Evolutionary conservation across 35 echinoderm and acorn worm genomes (phyloP), one percentile per base, ranked within the genome.

Genomic region (Anneissia japonica): DNA sequence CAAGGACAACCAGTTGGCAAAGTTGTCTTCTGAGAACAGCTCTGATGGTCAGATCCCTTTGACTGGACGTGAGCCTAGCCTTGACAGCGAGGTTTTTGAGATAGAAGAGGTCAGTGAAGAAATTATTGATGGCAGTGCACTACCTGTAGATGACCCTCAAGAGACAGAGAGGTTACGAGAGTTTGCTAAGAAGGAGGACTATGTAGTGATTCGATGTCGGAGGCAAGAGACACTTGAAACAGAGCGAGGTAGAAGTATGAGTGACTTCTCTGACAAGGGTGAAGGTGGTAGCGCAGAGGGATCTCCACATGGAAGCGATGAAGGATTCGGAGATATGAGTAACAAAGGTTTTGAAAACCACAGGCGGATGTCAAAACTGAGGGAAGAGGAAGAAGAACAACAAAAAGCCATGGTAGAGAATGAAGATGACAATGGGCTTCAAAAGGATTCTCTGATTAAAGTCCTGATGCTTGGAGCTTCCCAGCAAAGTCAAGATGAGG

Each of bases 51-150:
- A 72, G 16, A 84, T 56, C 13, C 64, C 46, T 35, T 39, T 87
- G 32, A 38, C 72, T 31, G 91, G 91, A 46, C 95, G 91, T 41
- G 95, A 97, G 38, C 91, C 91, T 14, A 93, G 91, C 72, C 77
- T 97, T 39, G 95, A 97, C 76, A 97, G 91, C 77, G 95, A 97
- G 72, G 95, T 97, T 30, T 97, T 97, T 79, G 95, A 97, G 80
- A 75, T 97, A 33, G 94, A 93, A 72, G 94, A 97, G 37, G 92
- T 90, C 34, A 87, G 90, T 76, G 95, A 95, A 39, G 35, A 81
- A 30, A 38, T 81, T 30, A 16, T 38, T 3, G 38, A 81, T 39
- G 79, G 79, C n/a, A 39, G 10, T 81, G 31, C 38, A 7, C 6
- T 39, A 11, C 35, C 35, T 9, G 30, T 38, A 0, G 51, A 64